phyloP scores from a whole-genome alignment of 2,888 invertebrate genomes.

The Chymomyza procnemis region DNA sequence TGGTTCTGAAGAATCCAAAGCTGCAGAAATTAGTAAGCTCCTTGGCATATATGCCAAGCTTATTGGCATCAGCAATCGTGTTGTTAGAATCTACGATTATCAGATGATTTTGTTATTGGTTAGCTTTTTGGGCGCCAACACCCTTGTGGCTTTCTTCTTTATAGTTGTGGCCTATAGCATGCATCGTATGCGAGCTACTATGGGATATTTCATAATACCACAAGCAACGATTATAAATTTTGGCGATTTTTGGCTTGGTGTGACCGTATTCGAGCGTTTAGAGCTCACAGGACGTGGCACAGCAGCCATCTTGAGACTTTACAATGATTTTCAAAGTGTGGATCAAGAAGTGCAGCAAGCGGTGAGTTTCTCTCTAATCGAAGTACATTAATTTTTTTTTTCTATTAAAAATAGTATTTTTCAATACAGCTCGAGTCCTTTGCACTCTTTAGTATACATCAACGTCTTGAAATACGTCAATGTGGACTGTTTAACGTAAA shows the following conservation, averaged over 20 bases:
- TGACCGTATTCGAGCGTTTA: slow-evolving; percentile 35
- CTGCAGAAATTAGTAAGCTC: not conserved
- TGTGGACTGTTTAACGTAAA: slow-evolving; percentile 44
- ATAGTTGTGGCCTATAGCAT: slow-evolving; percentile 36
- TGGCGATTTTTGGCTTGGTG: slow-evolving; percentile 44
- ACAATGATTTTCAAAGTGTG: slow-evolving; percentile 8
- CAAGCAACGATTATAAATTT: slow-evolving; percentile 29
- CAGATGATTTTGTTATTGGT: slow-evolving; percentile 27
- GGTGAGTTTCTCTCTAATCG: slow-evolving; percentile 27
- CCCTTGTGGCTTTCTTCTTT: slow-evolving; percentile 29
- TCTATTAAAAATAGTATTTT: not conserved
- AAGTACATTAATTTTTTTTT: not conserved
- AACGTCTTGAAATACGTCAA: slow-evolving; percentile 23
- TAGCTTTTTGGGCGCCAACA: slow-evolving; percentile 32
- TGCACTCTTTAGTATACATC: slow-evolving; percentile 35
- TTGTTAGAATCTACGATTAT: slow-evolving; percentile 29
- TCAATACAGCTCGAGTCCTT: slow-evolving; percentile 40
- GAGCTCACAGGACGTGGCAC: slow-evolving; percentile 28
- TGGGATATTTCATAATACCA: not conserved
- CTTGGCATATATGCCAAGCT: slow-evolving; percentile 24
- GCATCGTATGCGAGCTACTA: not conserved
- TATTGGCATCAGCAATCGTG: slow-evolving; percentile 15
- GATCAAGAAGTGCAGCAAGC: slow-evolving; percentile 22
- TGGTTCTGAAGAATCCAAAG: not conserved
- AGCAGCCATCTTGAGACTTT: slow-evolving; percentile 28